A percentile compares a stretch with the other conserved stretches of the same genome.
These are phyloP conservation scores for Amblyjoppa proteus DNA, from an alignment of 2,888 invertebrate species.

Conservation along the genomic window DNA sequence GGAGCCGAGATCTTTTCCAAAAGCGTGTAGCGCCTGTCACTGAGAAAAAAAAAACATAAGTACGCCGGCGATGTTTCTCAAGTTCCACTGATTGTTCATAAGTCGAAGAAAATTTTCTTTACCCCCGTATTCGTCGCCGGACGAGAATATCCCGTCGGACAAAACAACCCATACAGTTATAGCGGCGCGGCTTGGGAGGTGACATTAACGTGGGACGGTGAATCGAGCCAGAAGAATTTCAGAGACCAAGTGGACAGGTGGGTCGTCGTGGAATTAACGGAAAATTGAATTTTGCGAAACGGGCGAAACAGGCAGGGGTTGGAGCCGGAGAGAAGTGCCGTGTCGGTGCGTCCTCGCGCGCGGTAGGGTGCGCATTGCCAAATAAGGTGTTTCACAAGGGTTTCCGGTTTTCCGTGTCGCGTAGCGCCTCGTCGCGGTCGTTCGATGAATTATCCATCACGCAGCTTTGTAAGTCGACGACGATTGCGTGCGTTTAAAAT, in stretches of 20 bases:
- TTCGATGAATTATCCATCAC: constrained; percentile 53
- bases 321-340: constrained; percentile 10
- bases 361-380: constrained; percentile 87
- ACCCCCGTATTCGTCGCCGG: background rate
- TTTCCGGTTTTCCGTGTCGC: constrained; percentile 86
- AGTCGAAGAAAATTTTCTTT: constrained; percentile 1
- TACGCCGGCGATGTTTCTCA: constrained; percentile 31
- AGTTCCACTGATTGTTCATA: constrained; percentile 26
- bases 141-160: background rate
- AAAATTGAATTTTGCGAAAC: constrained; percentile 20
- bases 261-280: background rate
- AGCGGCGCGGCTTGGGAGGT: background rate
- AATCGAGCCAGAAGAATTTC: constrained; percentile 3
- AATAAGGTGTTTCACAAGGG: constrained; percentile 88
- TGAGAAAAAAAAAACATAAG: constrained; percentile 35
- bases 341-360: constrained; percentile 58
- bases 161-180: background rate
- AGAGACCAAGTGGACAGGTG: background rate
- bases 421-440: constrained; percentile 75
- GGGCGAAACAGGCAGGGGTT: constrained; percentile 27
- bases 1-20: constrained; percentile 44
- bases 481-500: constrained; percentile 74
- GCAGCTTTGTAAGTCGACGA: constrained; percentile 68
- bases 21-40: constrained; percentile 58
- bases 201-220: constrained; percentile 1